Evolutionary conservation across 1,140 invertebrate genomes (phyloP), one percentile per base, ranked within the genome.

Genomic region (Cotesia vestalis): DNA sequence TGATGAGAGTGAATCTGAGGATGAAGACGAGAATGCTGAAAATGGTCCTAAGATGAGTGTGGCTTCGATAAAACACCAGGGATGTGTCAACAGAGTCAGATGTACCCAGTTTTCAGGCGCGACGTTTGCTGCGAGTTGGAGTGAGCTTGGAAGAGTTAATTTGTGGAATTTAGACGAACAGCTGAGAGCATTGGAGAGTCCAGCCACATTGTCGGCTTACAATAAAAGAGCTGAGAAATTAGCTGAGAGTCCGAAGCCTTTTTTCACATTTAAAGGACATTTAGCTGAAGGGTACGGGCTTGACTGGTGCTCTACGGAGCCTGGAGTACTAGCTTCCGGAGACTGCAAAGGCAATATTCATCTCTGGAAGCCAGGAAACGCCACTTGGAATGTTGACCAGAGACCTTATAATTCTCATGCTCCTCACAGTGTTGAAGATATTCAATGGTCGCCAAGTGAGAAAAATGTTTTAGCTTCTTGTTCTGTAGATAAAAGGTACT

Each of bases 391-490:
- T 78, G 95, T 99, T 6, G 95, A 98, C 86, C 94, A 97, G 81
- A 88, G 92, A 62, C 93, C 97, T 1, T 91, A 95, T 71, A 89
- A 91, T 73, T 96, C 94, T 1, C 98, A 99, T 83, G 93, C 91
- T 20, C 91, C 90, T 55, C 76, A 81, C 14, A 99, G 97, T 66
- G 96, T 99, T 5, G 98, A 99, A 89, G 98, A 99, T 87, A 89
- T 99, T 72, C 96, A 99, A 80, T 99, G 98, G 98, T 99, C 97
- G 73, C 97, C 97, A 3, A 98, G 93, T 88, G 98, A 99, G 89
- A 89, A 86, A 80, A 93, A 95, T 89, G 96, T 99, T 2, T 89
- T 99, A 75, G 96, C 96, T 57, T 96, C 96, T 8, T 99, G 97
- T 88, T 99, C 97, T 36, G 94, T 97, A 11, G 98, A 99, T 84